Conservation (phyloP, 1,140 invertebrate genomes). For the Acyrthosiphon pisum region DNA sequence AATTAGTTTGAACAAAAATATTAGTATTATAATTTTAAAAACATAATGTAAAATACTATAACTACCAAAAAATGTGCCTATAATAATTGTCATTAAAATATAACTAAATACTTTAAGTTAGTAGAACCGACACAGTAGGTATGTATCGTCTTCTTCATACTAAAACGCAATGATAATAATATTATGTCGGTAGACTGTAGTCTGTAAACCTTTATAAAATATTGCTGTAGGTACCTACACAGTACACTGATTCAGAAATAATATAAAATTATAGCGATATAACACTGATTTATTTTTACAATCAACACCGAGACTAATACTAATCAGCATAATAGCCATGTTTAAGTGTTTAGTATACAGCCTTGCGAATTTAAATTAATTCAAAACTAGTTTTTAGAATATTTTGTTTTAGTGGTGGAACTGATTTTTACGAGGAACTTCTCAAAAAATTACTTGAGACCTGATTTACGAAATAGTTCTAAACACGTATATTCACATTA, state of each 20-base stretch:
- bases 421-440: not conserved
- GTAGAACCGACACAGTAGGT: not conserved
- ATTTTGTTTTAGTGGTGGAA: not conserved
- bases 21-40: not conserved
- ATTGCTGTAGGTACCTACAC: too few species aligned
- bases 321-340: not conserved
- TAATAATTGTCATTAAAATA: not conserved
- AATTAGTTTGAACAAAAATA: not conserved
- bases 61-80: not conserved
- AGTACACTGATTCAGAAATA: not conserved
- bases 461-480: too few species aligned
- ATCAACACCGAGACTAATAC: too few species aligned
- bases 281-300: not conserved
- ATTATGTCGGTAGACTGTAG: too few species aligned
- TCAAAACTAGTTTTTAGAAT: not conserved
- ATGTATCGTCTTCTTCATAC: not conserved
- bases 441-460: not conserved
- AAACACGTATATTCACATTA: too few species aligned
- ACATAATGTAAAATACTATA: not conserved
- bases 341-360: not conserved
- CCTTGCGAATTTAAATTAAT: not conserved
- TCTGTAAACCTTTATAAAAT: not conserved
- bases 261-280: too few species aligned
- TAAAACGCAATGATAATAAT: not conserved
- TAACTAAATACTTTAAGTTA: not conserved